Conservation (phyloP, 2,888 invertebrate species). For the Embidobia sp. region DNA sequence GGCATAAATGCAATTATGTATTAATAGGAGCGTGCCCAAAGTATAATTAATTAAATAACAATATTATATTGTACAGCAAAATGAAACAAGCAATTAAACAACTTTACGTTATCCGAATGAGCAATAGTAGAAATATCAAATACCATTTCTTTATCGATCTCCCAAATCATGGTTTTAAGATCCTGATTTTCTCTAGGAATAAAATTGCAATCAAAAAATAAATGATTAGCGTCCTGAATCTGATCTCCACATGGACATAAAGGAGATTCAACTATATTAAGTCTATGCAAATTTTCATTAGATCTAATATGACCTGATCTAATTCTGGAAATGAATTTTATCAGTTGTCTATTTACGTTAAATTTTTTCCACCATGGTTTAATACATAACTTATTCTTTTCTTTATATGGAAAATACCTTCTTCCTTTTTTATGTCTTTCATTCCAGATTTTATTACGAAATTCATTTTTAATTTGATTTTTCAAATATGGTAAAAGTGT, state of each 20-base stretch:
- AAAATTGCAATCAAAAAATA: neutral
- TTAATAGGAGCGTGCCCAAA: too few species aligned
- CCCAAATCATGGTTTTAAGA: neutral
- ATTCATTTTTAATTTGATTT: neutral
- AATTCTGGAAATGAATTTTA: conserved; percentile 9
- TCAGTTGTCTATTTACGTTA: conserved; percentile 1
- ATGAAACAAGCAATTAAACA: too few species aligned
- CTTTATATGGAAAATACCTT: conserved; percentile 17
- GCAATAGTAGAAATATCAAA: conserved; percentile 2
- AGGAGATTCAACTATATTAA: neutral
- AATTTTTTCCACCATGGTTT: conserved; percentile 15
- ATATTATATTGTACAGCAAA: too few species aligned
- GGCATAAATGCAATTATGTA: too few species aligned
- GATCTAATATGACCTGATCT: conserved; percentile 17
- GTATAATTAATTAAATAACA: too few species aligned
- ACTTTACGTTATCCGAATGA: too few species aligned
- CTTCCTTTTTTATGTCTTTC: conserved; percentile 3
- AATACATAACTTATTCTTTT: conserved; percentile 2
- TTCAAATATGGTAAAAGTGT: neutral
- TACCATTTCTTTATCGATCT: neutral
- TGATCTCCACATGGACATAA: neutral
- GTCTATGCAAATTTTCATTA: conserved; percentile 1
- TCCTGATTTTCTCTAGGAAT: neutral
- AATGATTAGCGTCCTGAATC: neutral
- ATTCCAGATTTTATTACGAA: conserved; percentile 5